phyloP scores from a whole-genome alignment of 2,113 vertebrate genomes.

The Strigops habroptila region DNA sequence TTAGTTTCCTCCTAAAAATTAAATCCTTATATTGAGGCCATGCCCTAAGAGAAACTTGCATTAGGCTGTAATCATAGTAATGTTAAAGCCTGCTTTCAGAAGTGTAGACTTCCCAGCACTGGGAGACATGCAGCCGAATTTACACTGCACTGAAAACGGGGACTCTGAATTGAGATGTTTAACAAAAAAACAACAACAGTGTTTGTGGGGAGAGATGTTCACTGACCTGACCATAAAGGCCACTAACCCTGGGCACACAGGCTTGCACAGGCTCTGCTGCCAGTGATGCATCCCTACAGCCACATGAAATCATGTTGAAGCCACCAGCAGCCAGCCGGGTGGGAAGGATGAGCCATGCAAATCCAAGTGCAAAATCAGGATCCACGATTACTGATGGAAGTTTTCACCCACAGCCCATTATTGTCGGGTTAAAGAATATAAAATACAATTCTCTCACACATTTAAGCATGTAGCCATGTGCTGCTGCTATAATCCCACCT shows the following conservation, averaged over 20 bases:
- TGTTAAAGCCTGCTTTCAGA: slow-evolving; percentile 43
- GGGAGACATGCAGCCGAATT: not conserved
- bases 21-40: slow-evolving; percentile 46
- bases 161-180: not conserved
- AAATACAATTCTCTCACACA: not conserved
- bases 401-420: not conserved
- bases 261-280: not conserved
- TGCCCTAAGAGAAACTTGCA: slow-evolving; percentile 16
- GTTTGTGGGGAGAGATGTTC: not conserved
- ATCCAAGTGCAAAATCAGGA: not conserved
- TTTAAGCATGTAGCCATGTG: not conserved
- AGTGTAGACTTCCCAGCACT: not conserved
- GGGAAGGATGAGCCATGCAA: not conserved
- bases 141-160: not conserved
- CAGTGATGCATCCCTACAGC: too few relatives aligned
- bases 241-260: not conserved
- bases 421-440: not conserved
- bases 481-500: not conserved
- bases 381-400: not conserved
- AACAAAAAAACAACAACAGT: not conserved
- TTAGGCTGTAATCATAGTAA: not conserved
- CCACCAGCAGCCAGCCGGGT: not conserved
- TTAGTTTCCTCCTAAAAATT: slow-evolving; percentile 34
- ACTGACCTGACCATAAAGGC: not conserved
- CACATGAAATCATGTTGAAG: rapidly evolving